Evolutionary conservation across 2,113 vertebrate genomes (phyloP).

Genomic region (Hippolais icterina): DNA sequence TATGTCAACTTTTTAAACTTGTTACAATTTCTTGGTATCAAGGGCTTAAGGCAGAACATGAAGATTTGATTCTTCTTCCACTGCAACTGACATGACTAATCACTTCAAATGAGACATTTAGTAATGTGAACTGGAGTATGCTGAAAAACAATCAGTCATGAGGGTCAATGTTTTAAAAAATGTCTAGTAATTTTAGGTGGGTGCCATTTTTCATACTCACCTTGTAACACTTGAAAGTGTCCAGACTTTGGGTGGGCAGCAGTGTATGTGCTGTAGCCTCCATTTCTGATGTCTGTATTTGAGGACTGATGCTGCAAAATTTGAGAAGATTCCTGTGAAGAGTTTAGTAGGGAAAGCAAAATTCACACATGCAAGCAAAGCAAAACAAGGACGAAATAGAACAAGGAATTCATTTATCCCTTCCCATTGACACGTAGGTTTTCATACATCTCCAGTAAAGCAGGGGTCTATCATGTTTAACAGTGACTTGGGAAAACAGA

Average conservation of each 20-base stretch:
- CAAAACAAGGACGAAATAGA: not conserved
- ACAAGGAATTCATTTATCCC: not conserved
- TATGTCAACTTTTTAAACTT: not conserved
- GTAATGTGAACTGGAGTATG: not conserved
- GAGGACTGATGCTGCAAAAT: not conserved
- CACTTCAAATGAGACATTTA: not conserved
- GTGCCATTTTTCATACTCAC: not conserved
- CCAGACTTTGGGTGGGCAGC: not conserved
- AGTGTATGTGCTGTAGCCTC: not conserved
- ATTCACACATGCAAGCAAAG: not conserved
- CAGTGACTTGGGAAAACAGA: not conserved
- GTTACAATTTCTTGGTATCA: not conserved
- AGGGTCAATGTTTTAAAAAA: not conserved
- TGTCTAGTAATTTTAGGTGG: not conserved
- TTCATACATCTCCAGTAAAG: not conserved
- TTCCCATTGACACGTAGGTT: not conserved
- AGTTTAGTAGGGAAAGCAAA: not conserved
- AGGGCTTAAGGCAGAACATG: not conserved
- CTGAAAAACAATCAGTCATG: not conserved
- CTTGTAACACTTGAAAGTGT: not conserved
- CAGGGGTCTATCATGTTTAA: not conserved
- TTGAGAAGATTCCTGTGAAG: not conserved
- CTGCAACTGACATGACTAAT: not conserved
- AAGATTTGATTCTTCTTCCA: not conserved
- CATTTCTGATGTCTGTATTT: not conserved